Percentiles rank a stretch among this genome's conserved stretches.
Evolutionary conservation across 2,113 vertebrate genomes (phyloP).

Genomic region (Ailuropoda melanoleuca): DNA sequence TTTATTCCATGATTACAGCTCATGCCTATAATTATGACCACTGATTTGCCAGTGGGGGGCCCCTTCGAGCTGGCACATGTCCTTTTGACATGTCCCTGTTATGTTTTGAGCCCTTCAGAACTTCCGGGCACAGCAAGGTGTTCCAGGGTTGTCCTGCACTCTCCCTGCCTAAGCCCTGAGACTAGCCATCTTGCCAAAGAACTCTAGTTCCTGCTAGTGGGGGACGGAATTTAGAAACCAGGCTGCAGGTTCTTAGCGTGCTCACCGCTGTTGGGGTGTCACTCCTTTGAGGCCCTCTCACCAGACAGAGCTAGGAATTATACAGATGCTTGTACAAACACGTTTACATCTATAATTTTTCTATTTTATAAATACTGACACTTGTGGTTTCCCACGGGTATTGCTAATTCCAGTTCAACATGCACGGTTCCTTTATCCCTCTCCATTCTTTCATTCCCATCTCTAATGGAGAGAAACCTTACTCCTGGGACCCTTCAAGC

Average conservation of each 20-base stretch:
- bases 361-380: no score
- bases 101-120: not conserved
- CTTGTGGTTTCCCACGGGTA: not conserved
- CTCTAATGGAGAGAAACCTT: not conserved
- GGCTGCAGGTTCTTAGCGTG: not conserved
- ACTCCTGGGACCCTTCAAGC: not conserved
- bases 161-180: no score
- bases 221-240: not conserved
- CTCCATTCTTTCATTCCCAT: not conserved
- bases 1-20: not conserved
- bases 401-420: no score
- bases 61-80: fast-evolving
- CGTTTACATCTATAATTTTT: fast-evolving
- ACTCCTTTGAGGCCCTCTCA: not conserved
- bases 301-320: not conserved
- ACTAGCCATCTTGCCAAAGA: not conserved
- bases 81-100: not conserved
- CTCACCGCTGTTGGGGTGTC: not conserved
- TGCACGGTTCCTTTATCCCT: fast-evolving
- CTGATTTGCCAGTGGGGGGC: not conserved
- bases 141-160: fast-evolving
- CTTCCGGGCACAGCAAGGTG: fast-evolving
- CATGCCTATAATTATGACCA: fast-evolving
- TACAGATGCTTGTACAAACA: fast-evolving
- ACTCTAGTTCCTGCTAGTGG: not conserved